These are phyloP conservation scores for Clivina fossor DNA, from an alignment of 2,888 invertebrate species.

Conservation along the genomic window DNA sequence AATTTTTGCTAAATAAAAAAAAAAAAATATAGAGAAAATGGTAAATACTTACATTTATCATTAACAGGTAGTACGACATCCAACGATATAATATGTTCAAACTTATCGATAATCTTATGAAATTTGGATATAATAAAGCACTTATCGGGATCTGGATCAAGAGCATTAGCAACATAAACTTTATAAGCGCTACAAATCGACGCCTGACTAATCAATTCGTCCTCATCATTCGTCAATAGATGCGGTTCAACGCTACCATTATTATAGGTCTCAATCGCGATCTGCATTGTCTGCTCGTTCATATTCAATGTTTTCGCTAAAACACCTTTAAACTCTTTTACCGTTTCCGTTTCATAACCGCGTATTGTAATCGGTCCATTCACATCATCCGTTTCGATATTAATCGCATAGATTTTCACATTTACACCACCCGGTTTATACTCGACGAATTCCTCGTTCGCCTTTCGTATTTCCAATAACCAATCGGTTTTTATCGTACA, in stretches of 20 bases:
- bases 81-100: slow-evolving; percentile 64
- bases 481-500: slow-evolving; percentile 59
- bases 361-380: slow-evolving; percentile 64
- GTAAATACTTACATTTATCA: slow-evolving; percentile 56
- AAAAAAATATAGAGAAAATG: slow-evolving; percentile 1
- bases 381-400: slow-evolving; percentile 62
- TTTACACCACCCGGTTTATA: slow-evolving; percentile 64
- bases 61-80: slow-evolving; percentile 65
- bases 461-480: slow-evolving; percentile 65
- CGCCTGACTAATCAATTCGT: slow-evolving; percentile 50
- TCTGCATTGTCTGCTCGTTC: slow-evolving; percentile 51
- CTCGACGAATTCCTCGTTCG: slow-evolving; percentile 62
- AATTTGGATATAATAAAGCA: slow-evolving; percentile 55
- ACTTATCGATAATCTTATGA: slow-evolving; percentile 58
- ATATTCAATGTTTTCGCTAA: slow-evolving; percentile 56
- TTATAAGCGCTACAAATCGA: slow-evolving; percentile 50
- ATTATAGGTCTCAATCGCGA: slow-evolving; percentile 54
- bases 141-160: slow-evolving; percentile 56
- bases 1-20: too few species aligned
- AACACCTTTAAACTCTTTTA: slow-evolving; percentile 60
- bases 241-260: slow-evolving; percentile 44
- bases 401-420: slow-evolving; percentile 64
- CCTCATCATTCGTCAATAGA: slow-evolving; percentile 50
- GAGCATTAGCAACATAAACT: slow-evolving; percentile 56
- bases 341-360: slow-evolving; percentile 60